These are phyloP conservation scores for Thaumetopoea pityocampa DNA, from an alignment of 1,140 invertebrate species.

Conservation along the genomic window DNA sequence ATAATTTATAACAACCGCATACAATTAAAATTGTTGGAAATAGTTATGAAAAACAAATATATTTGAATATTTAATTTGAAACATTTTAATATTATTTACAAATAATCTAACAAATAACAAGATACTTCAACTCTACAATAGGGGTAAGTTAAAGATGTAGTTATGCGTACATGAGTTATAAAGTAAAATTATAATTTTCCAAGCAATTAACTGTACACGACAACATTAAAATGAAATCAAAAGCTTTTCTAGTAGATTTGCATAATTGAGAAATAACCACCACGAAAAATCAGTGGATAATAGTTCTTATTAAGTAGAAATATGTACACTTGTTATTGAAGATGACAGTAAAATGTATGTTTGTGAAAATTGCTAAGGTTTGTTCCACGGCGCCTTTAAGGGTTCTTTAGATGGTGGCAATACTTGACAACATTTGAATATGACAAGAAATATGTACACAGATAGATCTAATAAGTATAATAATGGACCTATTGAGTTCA, in stretches of 20 bases:
- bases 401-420: slow-evolving; percentile 36
- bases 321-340: neutral
- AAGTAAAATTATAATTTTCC: slow-evolving; percentile 12
- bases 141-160: slow-evolving; percentile 10
- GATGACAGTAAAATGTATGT: neutral
- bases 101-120: too few relatives aligned
- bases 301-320: neutral
- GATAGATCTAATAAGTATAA: slow-evolving; percentile 6
- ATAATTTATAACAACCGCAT: too few relatives aligned
- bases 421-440: slow-evolving; percentile 34
- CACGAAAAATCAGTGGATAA: neutral
- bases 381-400: slow-evolving; percentile 37
- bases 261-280: neutral
- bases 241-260: slow-evolving; percentile 15
- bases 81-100: too few relatives aligned
- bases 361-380: slow-evolving; percentile 27
- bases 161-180: slow-evolving; percentile 9
- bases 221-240: slow-evolving; percentile 10
- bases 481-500: too few relatives aligned
- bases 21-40: too few relatives aligned
- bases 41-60: too few relatives aligned
- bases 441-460: slow-evolving; percentile 19
- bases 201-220: slow-evolving; percentile 8
- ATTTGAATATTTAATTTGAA: too few relatives aligned
- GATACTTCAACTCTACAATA: slow-evolving; percentile 6